phyloP scores from a whole-genome alignment of 2,888 invertebrate species.

The Glaucopsyche alexis region DNA sequence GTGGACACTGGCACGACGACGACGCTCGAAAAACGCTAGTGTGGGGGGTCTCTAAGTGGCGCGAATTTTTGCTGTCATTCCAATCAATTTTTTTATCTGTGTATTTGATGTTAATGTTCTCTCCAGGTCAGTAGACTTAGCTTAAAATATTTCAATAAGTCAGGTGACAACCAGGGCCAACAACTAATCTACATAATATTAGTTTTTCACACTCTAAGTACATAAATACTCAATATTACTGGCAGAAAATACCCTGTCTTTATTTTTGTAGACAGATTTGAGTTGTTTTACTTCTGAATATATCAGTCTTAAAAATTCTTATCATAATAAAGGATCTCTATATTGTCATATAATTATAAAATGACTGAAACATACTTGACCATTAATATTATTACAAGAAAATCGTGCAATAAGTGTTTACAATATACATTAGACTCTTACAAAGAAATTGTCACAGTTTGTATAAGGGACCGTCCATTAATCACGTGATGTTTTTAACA shows the following conservation, averaged over 20 bases:
- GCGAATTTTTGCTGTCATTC: neutral
- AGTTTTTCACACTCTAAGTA: conserved; percentile 7
- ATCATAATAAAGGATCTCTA: conserved; percentile 9
- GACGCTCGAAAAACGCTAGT: too few relatives aligned
- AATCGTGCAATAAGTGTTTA: neutral
- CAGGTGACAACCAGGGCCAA: too few relatives aligned
- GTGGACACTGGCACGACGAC: too few relatives aligned
- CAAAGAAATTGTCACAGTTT: neutral
- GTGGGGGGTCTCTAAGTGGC: neutral
- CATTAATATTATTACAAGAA: neutral
- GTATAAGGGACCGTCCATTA: too few relatives aligned
- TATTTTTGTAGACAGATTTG: neutral
- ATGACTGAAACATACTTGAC: conserved; percentile 2
- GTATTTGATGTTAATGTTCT: neutral
- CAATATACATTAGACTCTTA: neutral
- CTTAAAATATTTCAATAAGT: neutral
- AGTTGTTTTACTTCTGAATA: neutral
- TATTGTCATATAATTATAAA: conserved; percentile 26
- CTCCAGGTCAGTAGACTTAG: neutral
- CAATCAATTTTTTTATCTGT: neutral
- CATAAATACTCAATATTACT: neutral
- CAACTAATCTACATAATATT: too few relatives aligned
- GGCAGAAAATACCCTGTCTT: conserved; percentile 5
- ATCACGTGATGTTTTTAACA: too few relatives aligned
- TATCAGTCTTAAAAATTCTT: conserved; percentile 25